Evolutionary conservation across 2,888 invertebrate genomes (phyloP), one percentile per base, ranked within the genome.

Genomic region (Nemotelus nigrinus): DNA sequence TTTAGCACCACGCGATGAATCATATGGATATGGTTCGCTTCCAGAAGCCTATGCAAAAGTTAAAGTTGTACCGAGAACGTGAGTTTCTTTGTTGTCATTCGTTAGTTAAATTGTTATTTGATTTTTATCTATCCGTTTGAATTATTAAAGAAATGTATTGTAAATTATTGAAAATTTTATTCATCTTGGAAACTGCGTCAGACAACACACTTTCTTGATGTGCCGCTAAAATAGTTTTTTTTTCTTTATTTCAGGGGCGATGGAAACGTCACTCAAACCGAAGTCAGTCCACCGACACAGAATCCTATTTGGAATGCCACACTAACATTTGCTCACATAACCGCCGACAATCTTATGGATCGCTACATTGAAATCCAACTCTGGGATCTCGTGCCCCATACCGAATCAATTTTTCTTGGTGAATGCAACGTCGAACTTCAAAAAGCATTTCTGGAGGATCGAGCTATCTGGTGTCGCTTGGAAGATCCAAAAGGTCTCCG

Each of bases 251-350:
- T 4, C 84, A 95, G 95, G 77, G 92, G 92, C 75, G 93, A 92
- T 84, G 93, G 93, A 81, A 92, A 91, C 77, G 92, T 93, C 3
- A 89, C 93, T 80, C 94, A 95, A 86, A 96, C 96, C 1, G 94
- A 93, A 84, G 93, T 96, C 25, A 94, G 96, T 1, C 94, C 95
- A 77, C 94, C 94, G 10, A 93, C 95, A 0, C 94, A 93, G 85
- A 95, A 94, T 85, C 96, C 97, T 2, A 94, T 96, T 76, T 97
- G 96, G 97, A 96, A 97, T 86, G 95, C 96, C 39, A 96, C 96
- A 41, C 89, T 96, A 48, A 93, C 93, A 78, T 96, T 96, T 85
- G 90, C 93, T 2, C 93, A 93, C 53, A 92, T 95, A 25, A 92
- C 93, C 53, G 94, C 93, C 0, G 95, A 95, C 80, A 91, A 93